Conservation (phyloP, 2,113 vertebrate species). For the Stegostoma tigrinum region DNA sequence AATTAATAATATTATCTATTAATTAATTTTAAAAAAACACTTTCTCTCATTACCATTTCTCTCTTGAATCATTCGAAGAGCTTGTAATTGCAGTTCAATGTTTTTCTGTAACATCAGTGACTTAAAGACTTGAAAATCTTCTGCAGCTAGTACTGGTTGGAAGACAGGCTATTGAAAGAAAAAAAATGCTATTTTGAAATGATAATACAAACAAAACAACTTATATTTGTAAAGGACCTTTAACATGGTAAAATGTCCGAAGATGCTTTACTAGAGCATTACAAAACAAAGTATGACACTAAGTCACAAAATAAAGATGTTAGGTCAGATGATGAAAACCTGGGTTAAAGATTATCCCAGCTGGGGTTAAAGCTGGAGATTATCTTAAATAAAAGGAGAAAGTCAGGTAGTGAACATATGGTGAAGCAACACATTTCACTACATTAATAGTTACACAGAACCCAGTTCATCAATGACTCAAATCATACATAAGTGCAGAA, state of each 20-base stretch:
- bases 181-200: conserved; percentile 11
- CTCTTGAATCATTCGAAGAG: conserved; percentile 86
- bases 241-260: neutral
- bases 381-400: neutral
- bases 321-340: neutral
- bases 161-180: conserved; percentile 64
- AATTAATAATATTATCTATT: neutral
- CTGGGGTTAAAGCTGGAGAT: neutral
- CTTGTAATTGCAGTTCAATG: conserved; percentile 92
- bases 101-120: conserved; percentile 96
- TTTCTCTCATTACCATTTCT: conserved; percentile 31
- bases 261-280: neutral
- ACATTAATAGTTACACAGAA: neutral
- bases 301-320: too few relatives aligned
- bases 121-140: conserved; percentile 90
- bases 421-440: neutral
- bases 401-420: neutral
- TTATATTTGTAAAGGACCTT: neutral
- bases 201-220: neutral
- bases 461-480: neutral
- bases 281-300: neutral
- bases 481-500: neutral
- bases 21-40: neutral
- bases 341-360: neutral
- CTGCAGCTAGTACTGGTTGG: conserved; percentile 84